Conservation (phyloP, 2,888 invertebrate species). For the Lysandra coridon region DNA sequence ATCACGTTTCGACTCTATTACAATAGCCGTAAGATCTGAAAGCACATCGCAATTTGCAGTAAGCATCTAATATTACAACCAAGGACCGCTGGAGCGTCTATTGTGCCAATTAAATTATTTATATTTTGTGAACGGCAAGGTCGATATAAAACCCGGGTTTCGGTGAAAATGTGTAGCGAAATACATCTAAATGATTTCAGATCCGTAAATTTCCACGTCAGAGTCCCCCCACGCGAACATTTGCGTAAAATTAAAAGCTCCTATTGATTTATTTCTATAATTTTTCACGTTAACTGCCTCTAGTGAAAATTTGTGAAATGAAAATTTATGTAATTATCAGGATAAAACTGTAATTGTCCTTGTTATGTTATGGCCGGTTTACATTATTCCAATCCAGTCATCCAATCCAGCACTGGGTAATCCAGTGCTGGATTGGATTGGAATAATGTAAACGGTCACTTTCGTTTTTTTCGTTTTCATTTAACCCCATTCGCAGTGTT, state of each 20-base stretch:
- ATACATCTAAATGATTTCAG: not conserved
- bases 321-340: too few relatives aligned
- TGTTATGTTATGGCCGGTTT: too few relatives aligned
- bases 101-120: constrained; percentile 27
- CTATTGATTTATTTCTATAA: not conserved
- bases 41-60: not conserved
- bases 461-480: too few relatives aligned
- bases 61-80: constrained; percentile 14
- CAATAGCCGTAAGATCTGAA: not conserved
- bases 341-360: too few relatives aligned
- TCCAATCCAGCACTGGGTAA: too few relatives aligned
- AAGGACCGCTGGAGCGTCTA: constrained; percentile 28
- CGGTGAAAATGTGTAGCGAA: not conserved
- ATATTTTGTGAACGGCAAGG: constrained; percentile 19
- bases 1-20: not conserved
- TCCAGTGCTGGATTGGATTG: too few relatives aligned
- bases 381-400: too few relatives aligned
- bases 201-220: not conserved
- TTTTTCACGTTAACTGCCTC: not conserved
- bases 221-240: not conserved
- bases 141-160: not conserved
- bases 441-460: too few relatives aligned
- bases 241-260: not conserved
- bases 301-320: too few relatives aligned
- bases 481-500: too few relatives aligned